Conservation (phyloP, 2,888 invertebrate genomes). For the Pomacea canaliculata region DNA sequence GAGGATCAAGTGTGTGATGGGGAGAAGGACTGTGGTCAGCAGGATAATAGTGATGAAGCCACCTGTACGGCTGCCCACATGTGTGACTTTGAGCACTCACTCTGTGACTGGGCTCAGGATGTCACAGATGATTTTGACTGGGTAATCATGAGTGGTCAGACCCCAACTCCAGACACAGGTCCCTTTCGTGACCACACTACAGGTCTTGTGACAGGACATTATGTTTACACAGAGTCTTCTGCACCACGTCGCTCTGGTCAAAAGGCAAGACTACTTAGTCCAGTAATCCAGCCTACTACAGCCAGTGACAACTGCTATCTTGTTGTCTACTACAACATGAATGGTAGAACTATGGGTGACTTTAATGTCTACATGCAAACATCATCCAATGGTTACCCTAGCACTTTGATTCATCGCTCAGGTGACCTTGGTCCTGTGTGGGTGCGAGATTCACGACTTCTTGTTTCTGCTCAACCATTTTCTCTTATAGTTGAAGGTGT, state of each 20-base stretch:
- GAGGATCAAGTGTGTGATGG: constrained; percentile 55
- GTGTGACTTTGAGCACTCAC: constrained; percentile 59
- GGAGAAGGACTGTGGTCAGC: constrained; percentile 63
- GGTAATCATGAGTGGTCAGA: constrained; percentile 48
- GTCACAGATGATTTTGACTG: constrained; percentile 61
- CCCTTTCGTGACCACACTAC: constrained; percentile 58
- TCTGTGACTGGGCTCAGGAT: constrained; percentile 63
- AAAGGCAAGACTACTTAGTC: constrained; percentile 63
- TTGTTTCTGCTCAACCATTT: constrained; percentile 46
- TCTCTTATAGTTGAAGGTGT: constrained; percentile 60
- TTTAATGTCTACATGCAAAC: constrained; percentile 55
- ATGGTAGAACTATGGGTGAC: constrained; percentile 52
- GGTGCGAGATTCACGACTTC: constrained; percentile 48
- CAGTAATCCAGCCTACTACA: constrained; percentile 40
- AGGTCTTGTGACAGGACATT: constrained; percentile 55
- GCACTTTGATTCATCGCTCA: constrained; percentile 41
- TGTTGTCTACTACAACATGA: constrained; percentile 64
- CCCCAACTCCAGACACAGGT: constrained; percentile 57
- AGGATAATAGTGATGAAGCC: constrained; percentile 45
- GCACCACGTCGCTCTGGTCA: constrained; percentile 51
- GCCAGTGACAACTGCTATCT: constrained; percentile 48
- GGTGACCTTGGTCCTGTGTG: constrained; percentile 54
- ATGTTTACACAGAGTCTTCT: constrained; percentile 61
- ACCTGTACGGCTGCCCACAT: constrained; percentile 37
- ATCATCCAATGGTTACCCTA: constrained; percentile 41